Conservation (phyloP, 1,140 invertebrate species). For the Chlorops oryzae region DNA sequence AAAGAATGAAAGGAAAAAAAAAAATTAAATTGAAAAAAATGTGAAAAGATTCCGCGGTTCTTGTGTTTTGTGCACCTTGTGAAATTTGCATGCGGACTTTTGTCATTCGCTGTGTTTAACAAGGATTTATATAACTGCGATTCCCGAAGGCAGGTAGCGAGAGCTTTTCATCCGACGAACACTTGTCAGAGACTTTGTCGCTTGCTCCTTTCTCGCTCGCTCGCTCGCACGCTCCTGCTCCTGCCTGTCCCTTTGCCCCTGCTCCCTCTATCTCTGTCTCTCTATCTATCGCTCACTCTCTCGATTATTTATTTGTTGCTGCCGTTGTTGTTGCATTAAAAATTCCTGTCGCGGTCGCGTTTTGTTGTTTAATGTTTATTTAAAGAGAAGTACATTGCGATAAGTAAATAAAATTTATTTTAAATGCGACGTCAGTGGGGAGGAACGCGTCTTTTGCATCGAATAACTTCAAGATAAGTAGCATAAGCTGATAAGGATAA, state of each 20-base stretch:
- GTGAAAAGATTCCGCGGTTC: background rate
- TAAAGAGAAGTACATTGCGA: too few species aligned
- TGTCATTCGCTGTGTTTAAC: too few species aligned
- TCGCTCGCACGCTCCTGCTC: background rate
- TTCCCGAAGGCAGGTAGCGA: too few species aligned
- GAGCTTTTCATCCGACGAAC: too few species aligned
- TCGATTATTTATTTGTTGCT: background rate
- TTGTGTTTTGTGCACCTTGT: slow-evolving; percentile 5
- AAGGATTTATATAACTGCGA: slow-evolving; percentile 10
- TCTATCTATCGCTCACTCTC: background rate
- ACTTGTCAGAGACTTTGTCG: too few species aligned
- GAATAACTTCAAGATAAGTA: too few species aligned
- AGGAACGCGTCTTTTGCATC: too few species aligned
- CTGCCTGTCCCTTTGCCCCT: background rate
- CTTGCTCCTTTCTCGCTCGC: too few species aligned
- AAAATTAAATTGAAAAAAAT: slow-evolving; percentile 1
- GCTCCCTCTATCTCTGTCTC: background rate
- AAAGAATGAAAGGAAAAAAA: too few species aligned
- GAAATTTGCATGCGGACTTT: slow-evolving; percentile 6
- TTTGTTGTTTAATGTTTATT: slow-evolving; percentile 13
- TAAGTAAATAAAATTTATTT: too few species aligned
- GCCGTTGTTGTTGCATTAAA: background rate
- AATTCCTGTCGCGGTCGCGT: slow-evolving; percentile 9
- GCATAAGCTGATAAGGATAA: too few species aligned
- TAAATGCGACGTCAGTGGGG: too few species aligned